A percentile compares a stretch with the other conserved stretches of the same genome.
Conservation (phyloP, 1,140 invertebrate genomes). For the Apis laboriosa region DNA sequence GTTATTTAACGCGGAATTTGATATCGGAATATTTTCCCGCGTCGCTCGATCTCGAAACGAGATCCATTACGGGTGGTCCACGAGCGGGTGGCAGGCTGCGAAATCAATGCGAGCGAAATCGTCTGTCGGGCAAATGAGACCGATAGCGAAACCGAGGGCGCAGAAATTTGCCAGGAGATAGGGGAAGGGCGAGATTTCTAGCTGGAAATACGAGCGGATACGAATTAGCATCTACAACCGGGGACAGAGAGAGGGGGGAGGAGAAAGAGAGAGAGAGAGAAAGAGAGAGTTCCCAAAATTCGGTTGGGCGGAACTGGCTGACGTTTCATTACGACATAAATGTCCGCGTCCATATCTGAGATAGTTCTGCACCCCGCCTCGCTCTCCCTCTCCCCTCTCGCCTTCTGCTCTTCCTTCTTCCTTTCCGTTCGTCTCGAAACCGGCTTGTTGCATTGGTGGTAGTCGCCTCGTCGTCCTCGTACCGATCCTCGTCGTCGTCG, state of each 20-base stretch:
- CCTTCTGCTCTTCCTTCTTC: not conserved
- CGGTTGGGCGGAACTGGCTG: constrained; percentile 36
- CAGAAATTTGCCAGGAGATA: constrained; percentile 46
- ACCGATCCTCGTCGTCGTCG: not conserved
- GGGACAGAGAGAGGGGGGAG: constrained; percentile 25
- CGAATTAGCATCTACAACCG: constrained; percentile 51
- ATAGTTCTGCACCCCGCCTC: constrained; percentile 40
- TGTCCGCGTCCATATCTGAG: constrained; percentile 49
- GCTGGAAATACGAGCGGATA: constrained; percentile 38
- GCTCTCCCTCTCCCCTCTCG: not conserved
- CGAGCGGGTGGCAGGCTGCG: not conserved
- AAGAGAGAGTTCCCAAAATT: constrained; percentile 39
- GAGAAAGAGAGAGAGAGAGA: constrained; percentile 27
- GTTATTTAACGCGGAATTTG: not conserved
- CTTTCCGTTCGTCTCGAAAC: too few species aligned
- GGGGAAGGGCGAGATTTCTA: constrained; percentile 19
- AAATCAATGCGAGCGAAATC: constrained; percentile 2
- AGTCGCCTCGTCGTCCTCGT: not conserved
- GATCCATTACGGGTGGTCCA: not conserved
- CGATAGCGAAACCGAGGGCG: constrained; percentile 25
- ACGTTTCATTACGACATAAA: constrained; percentile 63
- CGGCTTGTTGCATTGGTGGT: not conserved
- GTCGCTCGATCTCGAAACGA: not conserved
- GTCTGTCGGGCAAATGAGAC: constrained; percentile 2
- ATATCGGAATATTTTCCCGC: not conserved